Evolutionary conservation across 2,797 vertebrate species (phyloP), one percentile per base, ranked within the genome.

Genomic region (Margarornis squamiger): DNA sequence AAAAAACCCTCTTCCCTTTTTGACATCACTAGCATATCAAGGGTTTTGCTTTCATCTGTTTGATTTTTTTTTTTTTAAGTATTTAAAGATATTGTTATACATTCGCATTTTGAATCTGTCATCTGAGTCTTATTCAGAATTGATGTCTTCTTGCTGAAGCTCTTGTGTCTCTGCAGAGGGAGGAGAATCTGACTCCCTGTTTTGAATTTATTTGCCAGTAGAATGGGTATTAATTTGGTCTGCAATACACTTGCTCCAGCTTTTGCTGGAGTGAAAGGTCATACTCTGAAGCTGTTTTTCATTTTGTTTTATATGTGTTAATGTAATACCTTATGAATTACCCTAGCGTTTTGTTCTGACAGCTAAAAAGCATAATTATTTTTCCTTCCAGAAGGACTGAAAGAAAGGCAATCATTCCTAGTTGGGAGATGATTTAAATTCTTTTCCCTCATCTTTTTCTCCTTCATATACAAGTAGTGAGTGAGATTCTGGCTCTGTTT

Each of bases 241-340:
- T 96, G 84, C 94, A 72, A 92, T 97, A 97, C 96, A 97, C 97
- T 98, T 98, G 97, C 97, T 98, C 72, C 92, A 97, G 96, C 92
- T 98, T 98, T 97, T 97, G 96, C 87, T 96, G 95, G 91, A 97
- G 97, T 96, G 95, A 98, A 98, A 98, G 98, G 97, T 98, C 96
- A 94, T 62, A 95, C 93, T 97, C 92, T 77, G 90, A 96, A 98
- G 96, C 98, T 97, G 97, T 97, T 98, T 98, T 97, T 98, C 97
- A 98, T 98, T 98, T 98, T 96, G 93, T 94, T 97, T 97, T 98
- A 97, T 98, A 97, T 95, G 97, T 98, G 97, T 98, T 98, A 98
- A 98, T 98, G 97, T 97, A 98, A 97, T 96, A 96, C 96, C 95
- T 97, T 98, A 98, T 98, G 97, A 98, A 98, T 98, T 98, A 98